These are phyloP conservation scores for Drosophila saltans DNA, from an alignment of 1,140 invertebrate genomes.

Conservation along the genomic window DNA sequence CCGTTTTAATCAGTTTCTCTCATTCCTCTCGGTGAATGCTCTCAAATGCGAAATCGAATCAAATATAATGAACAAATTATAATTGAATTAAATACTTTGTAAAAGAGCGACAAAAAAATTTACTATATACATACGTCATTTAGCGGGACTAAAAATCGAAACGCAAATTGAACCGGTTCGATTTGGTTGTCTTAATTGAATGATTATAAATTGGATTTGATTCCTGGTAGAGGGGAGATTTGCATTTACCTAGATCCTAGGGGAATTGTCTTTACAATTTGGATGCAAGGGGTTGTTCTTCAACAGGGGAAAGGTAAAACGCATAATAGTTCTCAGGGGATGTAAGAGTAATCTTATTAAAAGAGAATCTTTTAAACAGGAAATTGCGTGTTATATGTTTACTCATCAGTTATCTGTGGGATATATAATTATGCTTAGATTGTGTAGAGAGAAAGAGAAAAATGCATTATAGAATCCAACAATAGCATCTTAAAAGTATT, in stretches of 20 bases:
- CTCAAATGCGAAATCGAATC: not conserved
- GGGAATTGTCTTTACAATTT: not conserved
- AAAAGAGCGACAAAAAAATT: not conserved
- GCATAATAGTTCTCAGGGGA: not conserved
- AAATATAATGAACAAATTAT: slow-evolving; percentile 9
- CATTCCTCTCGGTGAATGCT: slow-evolving; percentile 4
- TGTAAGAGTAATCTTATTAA: not conserved
- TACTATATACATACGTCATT: not conserved
- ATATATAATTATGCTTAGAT: not conserved
- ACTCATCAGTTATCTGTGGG: not conserved
- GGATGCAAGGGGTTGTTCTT: not conserved
- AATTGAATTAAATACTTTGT: slow-evolving; percentile 14
- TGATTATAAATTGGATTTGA: slow-evolving; percentile 18
- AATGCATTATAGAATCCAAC: too few species aligned
- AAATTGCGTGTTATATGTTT: not conserved
- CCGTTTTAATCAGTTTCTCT: slow-evolving; percentile 4
- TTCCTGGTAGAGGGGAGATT: not conserved
- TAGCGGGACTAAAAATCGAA: slow-evolving; percentile 25
- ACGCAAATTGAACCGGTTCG: slow-evolving; percentile 54
- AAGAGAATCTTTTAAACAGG: not conserved
- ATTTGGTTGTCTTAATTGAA: slow-evolving; percentile 39
- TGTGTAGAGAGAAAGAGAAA: not conserved
- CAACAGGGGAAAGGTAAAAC: not conserved
- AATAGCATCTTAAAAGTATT: too few species aligned
- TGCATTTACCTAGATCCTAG: not conserved